Percentiles rank a stretch among this genome's conserved stretches.
Conservation (phyloP, 2,888 invertebrate genomes). For the Ormyrus labotus region DNA sequence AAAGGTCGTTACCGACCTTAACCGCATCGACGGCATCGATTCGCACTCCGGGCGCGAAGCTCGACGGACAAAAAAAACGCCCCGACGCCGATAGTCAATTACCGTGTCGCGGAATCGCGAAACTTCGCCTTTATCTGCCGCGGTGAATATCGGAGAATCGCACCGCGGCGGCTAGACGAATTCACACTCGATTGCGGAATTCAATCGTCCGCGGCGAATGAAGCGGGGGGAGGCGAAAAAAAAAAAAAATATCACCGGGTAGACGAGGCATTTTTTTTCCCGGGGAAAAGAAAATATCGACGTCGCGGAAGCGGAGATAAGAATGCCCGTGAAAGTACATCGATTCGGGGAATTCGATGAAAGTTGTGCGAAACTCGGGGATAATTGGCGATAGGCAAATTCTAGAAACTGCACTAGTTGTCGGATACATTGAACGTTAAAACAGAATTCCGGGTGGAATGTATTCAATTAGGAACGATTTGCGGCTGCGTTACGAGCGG, state of each 20-base stretch:
- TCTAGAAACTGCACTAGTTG: too few relatives aligned
- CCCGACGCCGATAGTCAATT: conserved; percentile 13
- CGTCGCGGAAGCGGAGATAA: neutral
- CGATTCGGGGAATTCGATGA: conserved; percentile 35
- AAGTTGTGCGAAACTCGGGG: neutral
- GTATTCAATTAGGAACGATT: too few relatives aligned
- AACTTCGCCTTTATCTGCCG: conserved; percentile 25
- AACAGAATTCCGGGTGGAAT: too few relatives aligned
- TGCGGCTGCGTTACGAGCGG: too few relatives aligned
- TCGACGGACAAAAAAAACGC: neutral
- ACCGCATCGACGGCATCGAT: neutral
- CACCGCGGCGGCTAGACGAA: neutral
- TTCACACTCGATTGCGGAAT: conserved; percentile 20
- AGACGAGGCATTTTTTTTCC: neutral
- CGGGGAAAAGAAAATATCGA: neutral
- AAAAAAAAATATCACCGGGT: neutral
- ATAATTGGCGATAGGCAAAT: too few relatives aligned
- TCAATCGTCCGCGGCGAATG: conserved; percentile 10
- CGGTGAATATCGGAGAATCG: conserved; percentile 3
- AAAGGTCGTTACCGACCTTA: neutral
- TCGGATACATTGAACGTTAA: too few relatives aligned
- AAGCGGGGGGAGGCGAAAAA: neutral
- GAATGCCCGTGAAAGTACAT: conserved; percentile 24
- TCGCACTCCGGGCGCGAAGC: neutral
- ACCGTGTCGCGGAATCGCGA: neutral